A percentile compares a stretch with the other conserved stretches of the same genome.
Evolutionary conservation across 2,113 vertebrate species (phyloP).

Genomic region (Athene cunicularia): DNA sequence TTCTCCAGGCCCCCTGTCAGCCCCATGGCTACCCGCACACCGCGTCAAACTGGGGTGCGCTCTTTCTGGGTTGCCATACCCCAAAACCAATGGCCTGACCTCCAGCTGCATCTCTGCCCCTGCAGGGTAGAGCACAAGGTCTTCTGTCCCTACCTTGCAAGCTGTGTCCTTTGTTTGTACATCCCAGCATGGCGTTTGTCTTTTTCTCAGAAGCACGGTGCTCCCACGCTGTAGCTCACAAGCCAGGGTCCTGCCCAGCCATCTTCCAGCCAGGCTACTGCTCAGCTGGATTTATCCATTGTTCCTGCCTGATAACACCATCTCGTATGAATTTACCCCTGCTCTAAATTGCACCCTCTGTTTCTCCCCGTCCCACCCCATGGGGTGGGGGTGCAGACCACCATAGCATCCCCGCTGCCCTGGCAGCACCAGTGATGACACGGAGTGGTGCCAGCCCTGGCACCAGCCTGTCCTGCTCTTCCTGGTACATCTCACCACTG

Average conservation of each 20-base stretch:
- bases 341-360: neutral
- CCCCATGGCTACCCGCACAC: rapidly evolving
- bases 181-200: rapidly evolving
- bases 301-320: neutral
- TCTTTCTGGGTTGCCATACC: neutral
- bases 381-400: neutral
- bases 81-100: neutral
- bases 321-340: neutral
- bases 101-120: neutral
- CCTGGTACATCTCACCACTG: neutral
- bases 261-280: neutral
- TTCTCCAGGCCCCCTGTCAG: neutral
- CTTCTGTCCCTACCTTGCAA: rapidly evolving
- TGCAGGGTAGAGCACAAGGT: neutral
- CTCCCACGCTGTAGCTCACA: neutral
- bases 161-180: neutral
- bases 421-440: rapidly evolving
- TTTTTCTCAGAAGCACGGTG: rapidly evolving
- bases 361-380: neutral
- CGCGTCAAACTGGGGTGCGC: rapidly evolving
- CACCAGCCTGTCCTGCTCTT: neutral
- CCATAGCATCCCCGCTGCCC: rapidly evolving
- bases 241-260: neutral
- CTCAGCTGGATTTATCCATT: neutral
- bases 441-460: neutral